phyloP scores from a whole-genome alignment of 2,888 invertebrate species.

The Hetaerina titia region DNA sequence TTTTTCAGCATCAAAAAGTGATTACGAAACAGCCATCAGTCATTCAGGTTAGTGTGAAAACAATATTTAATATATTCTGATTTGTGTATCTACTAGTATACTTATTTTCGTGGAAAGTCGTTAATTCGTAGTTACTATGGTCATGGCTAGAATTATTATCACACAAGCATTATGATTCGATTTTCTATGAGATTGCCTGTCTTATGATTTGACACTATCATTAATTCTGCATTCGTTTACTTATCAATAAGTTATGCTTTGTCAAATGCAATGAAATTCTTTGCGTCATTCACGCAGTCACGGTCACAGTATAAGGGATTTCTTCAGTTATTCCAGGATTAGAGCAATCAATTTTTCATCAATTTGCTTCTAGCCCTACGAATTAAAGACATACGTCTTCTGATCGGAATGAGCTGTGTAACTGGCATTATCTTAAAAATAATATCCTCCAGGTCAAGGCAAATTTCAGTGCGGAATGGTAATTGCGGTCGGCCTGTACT shows the following conservation, averaged over 20 bases:
- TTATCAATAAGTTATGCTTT: no score
- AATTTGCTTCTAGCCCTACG: no score
- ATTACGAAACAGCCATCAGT: constrained; percentile 16
- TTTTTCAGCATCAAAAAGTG: not conserved
- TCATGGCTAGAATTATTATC: not conserved
- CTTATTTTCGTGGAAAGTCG: not conserved
- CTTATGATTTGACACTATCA: no score
- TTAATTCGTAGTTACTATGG: not conserved
- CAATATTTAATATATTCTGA: not conserved
- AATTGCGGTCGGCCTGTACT: constrained; percentile 1
- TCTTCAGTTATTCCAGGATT: not conserved
- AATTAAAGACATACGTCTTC: no score
- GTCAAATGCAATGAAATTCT: no score
- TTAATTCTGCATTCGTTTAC: no score
- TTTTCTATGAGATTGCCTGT: no score
- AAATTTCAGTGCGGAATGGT: constrained; percentile 15
- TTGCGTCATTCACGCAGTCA: no score
- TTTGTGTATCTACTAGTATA: not conserved
- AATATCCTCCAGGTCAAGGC: not conserved
- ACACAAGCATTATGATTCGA: no score
- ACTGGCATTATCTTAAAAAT: not conserved
- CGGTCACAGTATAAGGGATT: not conserved
- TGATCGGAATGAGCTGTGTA: not conserved
- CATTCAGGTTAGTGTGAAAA: constrained; percentile 32
- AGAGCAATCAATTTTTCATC: no score